A percentile compares a stretch with the other conserved stretches of the same genome.
These are phyloP conservation scores for Pachycephala philippinensis DNA, from an alignment of 2,113 vertebrate species.

Conservation along the genomic window DNA sequence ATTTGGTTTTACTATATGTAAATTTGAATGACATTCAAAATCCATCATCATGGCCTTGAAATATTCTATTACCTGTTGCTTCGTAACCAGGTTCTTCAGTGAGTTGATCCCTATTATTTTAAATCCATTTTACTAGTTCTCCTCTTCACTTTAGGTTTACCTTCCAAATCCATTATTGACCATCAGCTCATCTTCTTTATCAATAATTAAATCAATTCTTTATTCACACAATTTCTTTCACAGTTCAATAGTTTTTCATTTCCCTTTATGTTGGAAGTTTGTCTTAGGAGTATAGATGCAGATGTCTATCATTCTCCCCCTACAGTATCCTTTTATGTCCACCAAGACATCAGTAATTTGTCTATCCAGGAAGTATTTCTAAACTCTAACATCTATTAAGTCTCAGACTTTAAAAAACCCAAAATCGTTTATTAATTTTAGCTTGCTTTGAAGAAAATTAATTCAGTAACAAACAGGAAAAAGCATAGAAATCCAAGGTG, in stretches of 20 bases:
- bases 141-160: neutral
- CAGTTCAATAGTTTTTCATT: neutral
- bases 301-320: neutral
- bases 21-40: neutral
- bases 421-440: neutral
- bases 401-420: neutral
- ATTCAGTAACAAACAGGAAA: neutral
- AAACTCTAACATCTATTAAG: neutral
- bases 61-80: neutral
- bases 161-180: neutral
- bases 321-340: neutral
- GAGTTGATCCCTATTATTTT: neutral
- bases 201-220: neutral
- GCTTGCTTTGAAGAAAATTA: neutral
- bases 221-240: neutral
- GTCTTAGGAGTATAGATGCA: neutral
- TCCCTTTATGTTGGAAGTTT: neutral
- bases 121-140: neutral
- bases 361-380: neutral
- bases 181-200: neutral
- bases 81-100: neutral
- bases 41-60: neutral
- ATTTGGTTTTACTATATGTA: neutral
- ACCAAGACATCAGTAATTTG: neutral
- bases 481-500: neutral